Evolutionary conservation across 2,888 invertebrate genomes (phyloP), one percentile per base, ranked within the genome.

Genomic region (Eumacrocentrus americanus): DNA sequence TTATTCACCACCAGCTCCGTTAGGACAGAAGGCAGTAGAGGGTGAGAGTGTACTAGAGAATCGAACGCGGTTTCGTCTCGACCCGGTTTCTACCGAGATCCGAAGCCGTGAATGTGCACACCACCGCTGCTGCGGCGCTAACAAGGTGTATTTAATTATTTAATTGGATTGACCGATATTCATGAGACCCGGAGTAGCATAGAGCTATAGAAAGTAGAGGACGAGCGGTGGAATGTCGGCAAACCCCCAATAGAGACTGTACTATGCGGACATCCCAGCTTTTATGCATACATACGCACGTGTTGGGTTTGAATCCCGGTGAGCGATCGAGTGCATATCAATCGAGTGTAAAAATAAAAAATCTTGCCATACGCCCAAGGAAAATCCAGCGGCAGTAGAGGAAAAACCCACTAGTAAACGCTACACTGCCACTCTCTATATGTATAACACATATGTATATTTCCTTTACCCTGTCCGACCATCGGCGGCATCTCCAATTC

Each of bases 131-230:
- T 58, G 46, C 46, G 42, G 54, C 59, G 54, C 59, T 58, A 66
- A 65, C 67, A 64, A 62, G 56, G 55, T 68, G 65, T 61, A 66
- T 69, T 71, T 75, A 74, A 76, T 73, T 71, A 67, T 73, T 72
- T 77, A 75, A 79, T 74, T 68, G 74, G 75, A 78, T 78, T 78
- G 78, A 67, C 78, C 78, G 77, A 76, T 72, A 77, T 76, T 67
- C 64, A 58, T 52, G 55, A 37, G 47, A 37, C 22, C 48, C 20
- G 6, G 46, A 16, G 47, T 50, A 50, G 48, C 42, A 50, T 37
- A 20, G 25, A 50, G 23, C 11, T 37, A 42, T 42, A 29, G 9
- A 29, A 9, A 9, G 29, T 52, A 52, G 48, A 25, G 9, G 25
- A 14, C 46, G 34, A 14, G 3, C 25, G 11, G 38, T 44, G 50